Evolutionary conservation across 2,797 vertebrate species (phyloP), one percentile per base, ranked within the genome.

Genomic region (Channa striata): DNA sequence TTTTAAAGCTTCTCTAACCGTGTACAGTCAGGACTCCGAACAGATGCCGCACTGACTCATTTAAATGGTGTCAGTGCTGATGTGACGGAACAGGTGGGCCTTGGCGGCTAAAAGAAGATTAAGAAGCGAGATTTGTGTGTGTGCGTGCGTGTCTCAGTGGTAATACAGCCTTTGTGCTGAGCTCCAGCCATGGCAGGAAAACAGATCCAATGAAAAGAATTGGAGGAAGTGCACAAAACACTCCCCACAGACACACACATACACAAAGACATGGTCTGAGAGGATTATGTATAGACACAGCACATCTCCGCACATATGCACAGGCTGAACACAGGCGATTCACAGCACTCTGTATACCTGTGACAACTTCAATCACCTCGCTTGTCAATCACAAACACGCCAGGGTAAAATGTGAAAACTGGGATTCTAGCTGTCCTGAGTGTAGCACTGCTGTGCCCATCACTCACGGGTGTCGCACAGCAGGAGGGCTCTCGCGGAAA

Each of bases 201-300:
- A 80, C 63, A 66, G 65, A 84, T 79, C 63, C 4, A 34, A 72
- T 58, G 58, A 72, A 81, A 87, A 87, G 84, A 89, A 90, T 89
- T 23, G 80, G 44, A 85, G 89, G 89, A 91, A 89, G 72, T 82
- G 30, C 76, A 90, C 80, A 81, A 84, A 78, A 34, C 83, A 58
- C 76, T 77, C 81, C 81, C 77, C 48, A 56, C 70, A 72, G 58
- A 85, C 69, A 74, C 58, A 60, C 49, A 62, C 54, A 44, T 61
- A 39, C 43, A 60, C 20, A 67, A 66, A 62, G 67, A 80, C 67
- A 69, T 56, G 57, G 77, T 74, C 77, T 78, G 73, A 87, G 62
- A 75, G 72, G 85, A 85, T 84, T 83, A 86, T 60, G 58, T 65
- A 51, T 48, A 64, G 61, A 71, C 75, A 64, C 62, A 69, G 59